These are phyloP conservation scores for Enteromius radiatus DNA, from an alignment of 2,797 vertebrate species.

Conservation along the genomic window DNA sequence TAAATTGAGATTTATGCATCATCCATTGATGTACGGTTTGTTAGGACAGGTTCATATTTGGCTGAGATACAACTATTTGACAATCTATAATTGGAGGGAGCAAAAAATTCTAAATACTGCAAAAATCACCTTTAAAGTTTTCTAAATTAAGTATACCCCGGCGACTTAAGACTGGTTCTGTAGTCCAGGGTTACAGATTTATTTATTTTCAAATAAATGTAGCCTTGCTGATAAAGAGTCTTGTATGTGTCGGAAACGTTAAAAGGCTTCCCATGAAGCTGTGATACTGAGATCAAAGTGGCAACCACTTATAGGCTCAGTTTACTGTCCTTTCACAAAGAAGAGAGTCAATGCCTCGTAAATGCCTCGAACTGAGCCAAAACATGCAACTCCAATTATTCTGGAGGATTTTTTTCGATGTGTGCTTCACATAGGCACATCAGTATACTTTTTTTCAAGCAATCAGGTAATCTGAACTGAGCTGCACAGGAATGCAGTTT, in stretches of 20 bases:
- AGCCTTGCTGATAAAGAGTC: neutral
- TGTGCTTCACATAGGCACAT: slow-evolving; percentile 19
- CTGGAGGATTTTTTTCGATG: slow-evolving; percentile 5
- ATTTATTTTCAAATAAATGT: neutral
- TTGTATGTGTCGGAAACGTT: neutral
- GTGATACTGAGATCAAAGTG: slow-evolving; percentile 17
- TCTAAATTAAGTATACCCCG: no score
- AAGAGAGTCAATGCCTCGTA: slow-evolving; percentile 23
- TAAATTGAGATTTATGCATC: no score
- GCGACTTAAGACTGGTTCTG: no score
- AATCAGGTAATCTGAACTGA: slow-evolving; percentile 38
- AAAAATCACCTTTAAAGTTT: no score
- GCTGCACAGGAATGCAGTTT: slow-evolving; percentile 46
- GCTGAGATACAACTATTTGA: no score
- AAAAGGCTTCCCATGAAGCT: slow-evolving; percentile 11
- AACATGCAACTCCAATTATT: neutral
- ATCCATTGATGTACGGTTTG: no score
- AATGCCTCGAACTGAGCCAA: slow-evolving; percentile 14
- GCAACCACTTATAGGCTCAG: slow-evolving; percentile 18
- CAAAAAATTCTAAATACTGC: no score
- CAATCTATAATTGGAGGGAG: no score
- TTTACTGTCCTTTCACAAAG: slow-evolving; percentile 24
- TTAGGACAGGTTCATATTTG: no score
- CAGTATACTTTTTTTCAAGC: neutral
- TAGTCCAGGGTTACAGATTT: no score